Conservation (phyloP, 2,797 vertebrate species). For the Botia kubotai region DNA sequence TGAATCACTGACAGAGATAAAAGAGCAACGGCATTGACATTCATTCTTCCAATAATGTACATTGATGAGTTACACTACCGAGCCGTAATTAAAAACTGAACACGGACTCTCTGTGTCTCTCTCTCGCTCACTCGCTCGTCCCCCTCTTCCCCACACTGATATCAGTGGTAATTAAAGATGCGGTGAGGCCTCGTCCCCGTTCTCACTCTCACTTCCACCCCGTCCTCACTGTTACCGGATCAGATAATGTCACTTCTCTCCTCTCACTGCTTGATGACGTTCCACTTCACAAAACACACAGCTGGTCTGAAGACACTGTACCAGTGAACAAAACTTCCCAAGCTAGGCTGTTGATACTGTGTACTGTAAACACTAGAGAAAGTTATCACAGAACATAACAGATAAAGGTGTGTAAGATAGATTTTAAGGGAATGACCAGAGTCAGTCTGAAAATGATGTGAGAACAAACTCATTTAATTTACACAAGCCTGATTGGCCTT, state of each 20-base stretch:
- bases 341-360: too few relatives aligned
- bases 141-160: constrained; percentile 68
- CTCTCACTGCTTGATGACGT: constrained; percentile 41
- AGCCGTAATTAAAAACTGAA: constrained; percentile 99
- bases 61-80: constrained; percentile 99
- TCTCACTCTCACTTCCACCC: constrained; percentile 74
- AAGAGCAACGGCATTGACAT: constrained; percentile 99
- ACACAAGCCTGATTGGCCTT: not conserved
- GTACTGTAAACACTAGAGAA: too few relatives aligned
- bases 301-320: not conserved
- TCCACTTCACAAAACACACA: constrained; percentile 41
- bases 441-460: not conserved
- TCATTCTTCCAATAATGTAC: constrained; percentile 99
- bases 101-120: constrained; percentile 69
- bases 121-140: constrained; percentile 54
- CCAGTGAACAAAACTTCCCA: not conserved
- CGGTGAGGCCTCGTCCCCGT: constrained; percentile 67
- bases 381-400: not conserved
- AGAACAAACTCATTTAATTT: not conserved
- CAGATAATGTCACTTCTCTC: constrained; percentile 77
- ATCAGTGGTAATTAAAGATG: constrained; percentile 86
- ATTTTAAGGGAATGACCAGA: not conserved
- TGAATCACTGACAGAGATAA: constrained; percentile 99
- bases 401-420: not conserved
- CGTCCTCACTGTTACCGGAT: constrained; percentile 76